A percentile compares a stretch with the other conserved stretches of the same genome.
Evolutionary conservation across 1,140 invertebrate genomes (phyloP).

Genomic region (Mycetomoellerius zeteki): DNA sequence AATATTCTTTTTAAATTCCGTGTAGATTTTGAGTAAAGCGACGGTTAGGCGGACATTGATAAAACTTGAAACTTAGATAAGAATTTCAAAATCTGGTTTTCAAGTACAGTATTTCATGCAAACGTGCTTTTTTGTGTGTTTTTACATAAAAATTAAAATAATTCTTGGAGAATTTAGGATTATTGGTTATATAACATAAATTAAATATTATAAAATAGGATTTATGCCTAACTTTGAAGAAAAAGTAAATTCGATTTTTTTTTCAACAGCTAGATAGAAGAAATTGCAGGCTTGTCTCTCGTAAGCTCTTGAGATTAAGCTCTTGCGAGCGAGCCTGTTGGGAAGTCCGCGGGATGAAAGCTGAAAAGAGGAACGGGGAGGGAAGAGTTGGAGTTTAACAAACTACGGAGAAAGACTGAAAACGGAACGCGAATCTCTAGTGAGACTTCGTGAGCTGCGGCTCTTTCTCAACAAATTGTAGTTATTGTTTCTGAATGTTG

Average conservation of each 20-base stretch:
- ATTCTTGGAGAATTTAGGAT: background rate
- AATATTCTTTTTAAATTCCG: constrained; percentile 3
- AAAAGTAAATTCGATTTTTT: background rate
- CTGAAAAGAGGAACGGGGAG: background rate
- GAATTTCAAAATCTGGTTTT: background rate
- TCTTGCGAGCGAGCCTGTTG: constrained; percentile 35
- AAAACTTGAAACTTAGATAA: background rate
- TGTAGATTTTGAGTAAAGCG: constrained; percentile 11
- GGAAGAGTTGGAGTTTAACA: constrained; percentile 43
- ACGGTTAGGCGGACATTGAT: background rate
- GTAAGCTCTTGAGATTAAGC: constrained; percentile 54
- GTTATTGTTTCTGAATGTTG: constrained; percentile 52
- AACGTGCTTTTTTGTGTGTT: background rate
- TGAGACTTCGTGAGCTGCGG: constrained; percentile 24
- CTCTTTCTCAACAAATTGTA: constrained; percentile 57
- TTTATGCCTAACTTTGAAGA: background rate
- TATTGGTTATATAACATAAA: background rate
- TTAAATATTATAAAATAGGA: background rate
- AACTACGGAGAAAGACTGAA: constrained; percentile 33
- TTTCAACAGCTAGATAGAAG: background rate
- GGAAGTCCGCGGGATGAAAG: constrained; percentile 24
- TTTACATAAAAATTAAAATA: background rate
- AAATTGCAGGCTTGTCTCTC: background rate
- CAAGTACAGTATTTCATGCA: background rate
- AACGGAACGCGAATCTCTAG: constrained; percentile 25